Evolutionary conservation across 2,888 invertebrate species (phyloP), one percentile per base, ranked within the genome.

Genomic region (Orchestes rusci): DNA sequence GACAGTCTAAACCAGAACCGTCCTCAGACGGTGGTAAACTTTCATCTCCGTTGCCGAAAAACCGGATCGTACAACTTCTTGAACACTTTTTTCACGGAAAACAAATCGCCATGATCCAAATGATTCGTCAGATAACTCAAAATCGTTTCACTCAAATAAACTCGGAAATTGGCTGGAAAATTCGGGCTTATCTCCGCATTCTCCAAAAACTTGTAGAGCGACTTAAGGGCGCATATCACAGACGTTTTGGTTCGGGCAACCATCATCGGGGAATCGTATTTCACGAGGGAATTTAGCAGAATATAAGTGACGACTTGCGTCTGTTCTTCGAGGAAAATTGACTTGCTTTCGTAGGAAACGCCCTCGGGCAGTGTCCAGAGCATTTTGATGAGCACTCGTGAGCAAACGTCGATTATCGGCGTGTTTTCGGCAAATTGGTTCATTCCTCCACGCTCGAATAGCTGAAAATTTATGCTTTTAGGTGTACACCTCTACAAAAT

Each of bases 371-470:
- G 43, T 15, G 47, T 39, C 58, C 58, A 64, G 15, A 65, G 53
- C 29, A 58, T 50, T 17, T 51, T 49, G 23, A 53, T 48, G 12
- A 65, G 50, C 1, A 58, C 38, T 15, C 50, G 29, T 1, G 48
- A 52, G 33, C 57, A 57, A 5, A 49, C 38, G 20, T 47, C 48
- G 40, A 55, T 53, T 32, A 58, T 41, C 5, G 59, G 56, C 7
- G 56, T 53, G 37, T 62, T 76, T 65, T 82, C 81, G 31, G 74
- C 65, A 56, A 70, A 75, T 30, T 72, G 69, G 59, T 80, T 81
- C 47, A 72, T 67, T 57, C 80, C 80, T 48, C 77, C 79, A 56
- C 76, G 74, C 53, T 81, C 80, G 62, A 82, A 82, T 0, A 80
- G 74, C 56, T 77, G 35, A 44, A 49, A 40, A 37, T 10, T n/a